Percentiles rank a stretch among this genome's conserved stretches.
phyloP scores from a whole-genome alignment of 64 coral and sea anemone genomes.

The Trachythela sp. region DNA sequence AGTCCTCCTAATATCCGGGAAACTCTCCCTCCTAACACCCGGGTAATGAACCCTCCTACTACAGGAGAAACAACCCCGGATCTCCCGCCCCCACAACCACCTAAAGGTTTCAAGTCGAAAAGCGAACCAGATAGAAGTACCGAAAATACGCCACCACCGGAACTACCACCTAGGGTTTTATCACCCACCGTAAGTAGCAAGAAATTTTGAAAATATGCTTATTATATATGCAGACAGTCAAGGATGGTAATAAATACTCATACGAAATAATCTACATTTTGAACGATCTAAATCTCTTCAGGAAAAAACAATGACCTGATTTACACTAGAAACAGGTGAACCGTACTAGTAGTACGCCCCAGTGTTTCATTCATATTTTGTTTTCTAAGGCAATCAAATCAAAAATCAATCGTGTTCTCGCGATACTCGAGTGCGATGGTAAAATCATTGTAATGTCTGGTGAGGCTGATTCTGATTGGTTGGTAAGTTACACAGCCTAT shows the following conservation, averaged over 20 bases:
- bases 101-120: not conserved
- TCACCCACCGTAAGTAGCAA: not conserved
- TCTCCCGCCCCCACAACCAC: not conserved
- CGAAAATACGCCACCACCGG: not conserved
- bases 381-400: constrained; percentile 36
- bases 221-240: no score
- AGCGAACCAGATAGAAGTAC: not conserved
- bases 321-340: no score
- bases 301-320: no score
- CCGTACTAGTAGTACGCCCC: no score
- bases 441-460: constrained; percentile 76
- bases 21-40: not conserved
- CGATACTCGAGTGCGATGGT: constrained; percentile 80
- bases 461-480: constrained; percentile 83
- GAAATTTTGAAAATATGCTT: not conserved
- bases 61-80: not conserved
- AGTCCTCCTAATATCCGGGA: not conserved
- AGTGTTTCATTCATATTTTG: not conserved
- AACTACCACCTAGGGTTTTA: not conserved
- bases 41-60: not conserved
- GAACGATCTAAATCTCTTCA: no score
- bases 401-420: constrained; percentile 72
- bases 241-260: no score
- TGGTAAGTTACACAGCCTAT: constrained; percentile 63
- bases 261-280: no score